Evolutionary conservation across 2,888 invertebrate species (phyloP), one percentile per base, ranked within the genome.

Genomic region (Cheilosia variabilis): DNA sequence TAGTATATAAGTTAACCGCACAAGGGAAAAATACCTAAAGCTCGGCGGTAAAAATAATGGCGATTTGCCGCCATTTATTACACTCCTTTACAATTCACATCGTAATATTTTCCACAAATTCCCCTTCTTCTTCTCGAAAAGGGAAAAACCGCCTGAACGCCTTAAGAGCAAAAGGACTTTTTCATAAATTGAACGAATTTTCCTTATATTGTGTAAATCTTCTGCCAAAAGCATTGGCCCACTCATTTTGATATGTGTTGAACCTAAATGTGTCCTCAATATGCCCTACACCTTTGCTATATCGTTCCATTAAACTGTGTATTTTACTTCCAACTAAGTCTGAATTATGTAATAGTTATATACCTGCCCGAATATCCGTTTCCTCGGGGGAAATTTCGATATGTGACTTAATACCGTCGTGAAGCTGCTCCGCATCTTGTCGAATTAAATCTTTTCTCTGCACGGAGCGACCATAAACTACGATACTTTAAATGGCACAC

Each of bases 381-480:
- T 15, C 37, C 72, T 72, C 72, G 37, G 22, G 66, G 47, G 27
- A 68, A 68, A 45, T 43, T 68, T 55, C 43, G 60, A 62, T 66
- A 52, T 69, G 58, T 53, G 65, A 65, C 71, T 77, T 66, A 60
- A 71, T 77, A 71, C 60, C 73, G 60, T 45, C 47, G 45, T 55
- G 62, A 65, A 73, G 63, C 57, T 76, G 75, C 43, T 69, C 52
- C 63, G 43, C 43, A 57, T 75, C 80, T 62, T 63, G 52, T 57
- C 75, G 68, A 75, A 65, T 75, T 57, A 75, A 80, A 69, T 81
- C 68, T 52, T 63, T 65, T 24, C 31, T 77, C 41, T 60, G 71
- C 65, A 71, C 76, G 52, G 31, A 53, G 45, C 34, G 52, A 71
- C 65, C 43, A 82, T 82, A 82, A 82, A 82, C 47, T 76, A n/a